A percentile compares a stretch with the other conserved stretches of the same genome.
Evolutionary conservation across 2,797 vertebrate species (phyloP).

Genomic region (Bothrops alternatus): DNA sequence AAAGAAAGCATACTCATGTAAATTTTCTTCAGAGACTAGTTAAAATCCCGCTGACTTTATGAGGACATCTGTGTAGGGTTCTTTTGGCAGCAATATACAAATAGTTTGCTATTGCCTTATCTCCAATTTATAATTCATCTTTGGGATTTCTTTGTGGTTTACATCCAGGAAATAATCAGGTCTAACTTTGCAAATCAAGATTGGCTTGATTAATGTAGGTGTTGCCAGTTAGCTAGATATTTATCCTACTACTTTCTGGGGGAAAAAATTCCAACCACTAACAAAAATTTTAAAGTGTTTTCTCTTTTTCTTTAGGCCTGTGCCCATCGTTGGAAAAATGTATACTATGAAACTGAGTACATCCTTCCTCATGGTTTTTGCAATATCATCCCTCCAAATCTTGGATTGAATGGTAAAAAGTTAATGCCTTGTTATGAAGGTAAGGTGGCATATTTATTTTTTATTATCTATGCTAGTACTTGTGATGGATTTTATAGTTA

Average conservation of each 20-base stretch:
- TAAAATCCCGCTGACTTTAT: not conserved
- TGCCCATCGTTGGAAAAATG: conserved; percentile 98
- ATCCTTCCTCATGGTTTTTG: conserved; percentile 96
- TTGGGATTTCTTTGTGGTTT: not conserved
- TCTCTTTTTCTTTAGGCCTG: conserved; percentile 79
- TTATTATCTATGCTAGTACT: not conserved
- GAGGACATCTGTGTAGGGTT: not conserved
- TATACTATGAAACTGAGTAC: conserved; percentile 89
- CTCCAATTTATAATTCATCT: not conserved
- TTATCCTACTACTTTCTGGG: not conserved
- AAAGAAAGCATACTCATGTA: not conserved
- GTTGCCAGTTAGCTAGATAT: not conserved
- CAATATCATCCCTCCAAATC: conserved; percentile 86
- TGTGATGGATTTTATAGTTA: not conserved
- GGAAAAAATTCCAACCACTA: not conserved
- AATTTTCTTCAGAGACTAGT: not conserved
- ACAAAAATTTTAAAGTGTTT: not conserved
- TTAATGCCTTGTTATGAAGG: conserved; percentile 98
- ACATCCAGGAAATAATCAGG: not conserved
- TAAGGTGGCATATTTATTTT: conserved; percentile 55
- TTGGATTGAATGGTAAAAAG: conserved; percentile 80
- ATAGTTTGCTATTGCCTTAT: not conserved
- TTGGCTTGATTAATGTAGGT: not conserved
- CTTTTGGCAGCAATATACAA: not conserved
- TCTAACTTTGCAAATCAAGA: not conserved